Conservation (phyloP, 2,888 invertebrate genomes). For the Leucoptera coffeella region DNA sequence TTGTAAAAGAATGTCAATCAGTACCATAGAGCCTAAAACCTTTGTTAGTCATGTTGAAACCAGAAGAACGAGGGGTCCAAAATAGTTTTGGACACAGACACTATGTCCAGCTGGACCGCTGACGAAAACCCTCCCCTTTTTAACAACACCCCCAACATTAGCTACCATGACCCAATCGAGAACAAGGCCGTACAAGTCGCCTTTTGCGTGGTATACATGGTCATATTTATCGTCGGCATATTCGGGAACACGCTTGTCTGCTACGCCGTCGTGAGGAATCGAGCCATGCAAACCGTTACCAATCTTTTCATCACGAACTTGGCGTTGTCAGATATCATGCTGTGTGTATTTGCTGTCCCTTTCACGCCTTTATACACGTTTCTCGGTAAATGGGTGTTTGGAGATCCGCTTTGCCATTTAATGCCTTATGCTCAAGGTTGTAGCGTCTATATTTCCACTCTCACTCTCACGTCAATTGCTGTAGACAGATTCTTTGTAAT, state of each 20-base stretch:
- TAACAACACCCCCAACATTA: too few species aligned
- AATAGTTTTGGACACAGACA: too few species aligned
- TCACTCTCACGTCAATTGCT: slow-evolving; percentile 88
- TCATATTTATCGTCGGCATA: slow-evolving; percentile 83
- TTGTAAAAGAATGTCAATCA: too few species aligned
- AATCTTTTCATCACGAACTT: slow-evolving; percentile 96
- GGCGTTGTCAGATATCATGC: slow-evolving; percentile 81
- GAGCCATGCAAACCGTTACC: slow-evolving; percentile 96
- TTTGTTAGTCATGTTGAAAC: too few species aligned
- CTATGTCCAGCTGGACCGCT: too few species aligned
- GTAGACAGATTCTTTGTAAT: slow-evolving; percentile 88
- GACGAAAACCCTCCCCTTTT: too few species aligned
- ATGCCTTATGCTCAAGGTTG: slow-evolving; percentile 83
- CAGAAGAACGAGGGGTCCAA: too few species aligned
- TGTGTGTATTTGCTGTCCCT: slow-evolving; percentile 81
- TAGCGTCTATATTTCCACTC: slow-evolving; percentile 83
- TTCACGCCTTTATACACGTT: slow-evolving; percentile 87
- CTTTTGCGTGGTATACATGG: slow-evolving; percentile 72
- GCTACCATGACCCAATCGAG: too few species aligned
- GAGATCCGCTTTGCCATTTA: slow-evolving; percentile 73
- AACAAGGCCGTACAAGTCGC: slow-evolving; percentile 62
- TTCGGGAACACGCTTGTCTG: slow-evolving; percentile 89
- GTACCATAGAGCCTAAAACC: too few species aligned
- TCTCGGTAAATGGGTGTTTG: slow-evolving; percentile 79
- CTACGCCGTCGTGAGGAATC: slow-evolving; percentile 87